Base-by-base conservation (phyloP, 2,888 invertebrate species). In the Asteroscopus sphinx region DNA sequence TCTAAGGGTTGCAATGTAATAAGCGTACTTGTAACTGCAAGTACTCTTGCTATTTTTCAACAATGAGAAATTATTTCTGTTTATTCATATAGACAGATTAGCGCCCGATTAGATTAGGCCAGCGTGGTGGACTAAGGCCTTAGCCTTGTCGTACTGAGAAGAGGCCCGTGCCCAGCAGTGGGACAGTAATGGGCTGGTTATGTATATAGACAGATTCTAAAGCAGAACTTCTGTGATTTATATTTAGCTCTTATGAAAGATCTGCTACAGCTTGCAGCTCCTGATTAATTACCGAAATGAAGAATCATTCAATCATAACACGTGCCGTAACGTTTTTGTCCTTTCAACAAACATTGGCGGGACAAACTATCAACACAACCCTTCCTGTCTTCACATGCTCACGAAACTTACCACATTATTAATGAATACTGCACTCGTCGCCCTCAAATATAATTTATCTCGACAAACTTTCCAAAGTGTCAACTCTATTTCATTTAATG, bases 401-500 rank as follows among this genome's bases (percentile, higher is more conserved):
- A 25, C 41, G 12, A 46, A 72, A 68, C 45, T 70, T 56, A 60
- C 58, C 64, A 54, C 56, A 59, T 69, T 70, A 77, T 80, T 71
- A 80, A 81, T 78, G 68, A 71, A 59, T 70, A 65, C 48, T 76
- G 75, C 69, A 76, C 46, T 76, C 60, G 57, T 64, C 60, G 56
- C 60, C 66, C 59, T 40, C 73, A 68, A 72, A 73, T 66, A 73
- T 77, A 73, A 79, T 78, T 79, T 75, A 76, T 79, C 73, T 65
- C 45, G 9, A 33, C 76, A 57, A 79, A 83, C 77, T 85, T 81
- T 68, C 72, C 56, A 55, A 83, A 83, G 72, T 83, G 87, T 86
- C 86, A 84, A 87, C 86, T 87, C 84, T 85, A 80, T 83, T 86
- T 85, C 63, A 80, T 81, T 73, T 81, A 82, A 82, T 80, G 59